phyloP scores from a whole-genome alignment of 2,888 invertebrate genomes.

The Elmis aenea region DNA sequence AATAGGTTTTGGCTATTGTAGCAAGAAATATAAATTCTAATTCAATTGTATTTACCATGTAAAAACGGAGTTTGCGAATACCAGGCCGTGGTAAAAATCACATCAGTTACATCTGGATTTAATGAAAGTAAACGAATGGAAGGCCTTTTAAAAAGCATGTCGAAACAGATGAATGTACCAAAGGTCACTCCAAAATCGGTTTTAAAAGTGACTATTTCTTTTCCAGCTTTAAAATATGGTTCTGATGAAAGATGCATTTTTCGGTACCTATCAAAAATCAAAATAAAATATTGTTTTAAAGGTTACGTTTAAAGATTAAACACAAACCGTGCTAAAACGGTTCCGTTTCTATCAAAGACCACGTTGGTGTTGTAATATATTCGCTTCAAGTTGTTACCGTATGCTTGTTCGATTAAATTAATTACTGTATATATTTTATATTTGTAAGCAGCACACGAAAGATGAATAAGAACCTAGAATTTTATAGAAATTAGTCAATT shows the following conservation, averaged over 20 bases:
- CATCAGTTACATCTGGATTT: constrained; percentile 48
- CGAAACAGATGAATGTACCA: constrained; percentile 79
- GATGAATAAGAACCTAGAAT: constrained; percentile 40
- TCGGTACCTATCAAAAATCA: constrained; percentile 32
- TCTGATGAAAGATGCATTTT: constrained; percentile 45
- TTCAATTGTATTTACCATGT: constrained; percentile 55
- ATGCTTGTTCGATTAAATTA: constrained; percentile 62
- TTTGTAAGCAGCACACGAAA: constrained; percentile 58
- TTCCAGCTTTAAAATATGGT: constrained; percentile 43
- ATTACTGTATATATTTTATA: constrained; percentile 63
- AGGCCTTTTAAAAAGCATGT: constrained; percentile 71
- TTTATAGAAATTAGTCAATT: constrained; percentile 1
- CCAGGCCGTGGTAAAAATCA: constrained; percentile 73
- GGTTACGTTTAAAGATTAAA: not conserved
- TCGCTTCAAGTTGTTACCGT: constrained; percentile 44
- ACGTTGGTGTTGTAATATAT: constrained; percentile 71
- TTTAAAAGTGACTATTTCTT: constrained; percentile 56
- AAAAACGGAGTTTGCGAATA: constrained; percentile 75
- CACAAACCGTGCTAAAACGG: not conserved
- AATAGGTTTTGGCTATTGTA: not conserved
- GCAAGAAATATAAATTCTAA: not conserved
- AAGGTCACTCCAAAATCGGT: constrained; percentile 77
- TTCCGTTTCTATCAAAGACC: constrained; percentile 68
- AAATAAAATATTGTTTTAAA: constrained; percentile 1
- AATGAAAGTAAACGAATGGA: constrained; percentile 50